Percentiles rank a stretch among this genome's conserved stretches.
Conservation (phyloP, 2,797 vertebrate genomes). For the Centropyge bicolor region DNA sequence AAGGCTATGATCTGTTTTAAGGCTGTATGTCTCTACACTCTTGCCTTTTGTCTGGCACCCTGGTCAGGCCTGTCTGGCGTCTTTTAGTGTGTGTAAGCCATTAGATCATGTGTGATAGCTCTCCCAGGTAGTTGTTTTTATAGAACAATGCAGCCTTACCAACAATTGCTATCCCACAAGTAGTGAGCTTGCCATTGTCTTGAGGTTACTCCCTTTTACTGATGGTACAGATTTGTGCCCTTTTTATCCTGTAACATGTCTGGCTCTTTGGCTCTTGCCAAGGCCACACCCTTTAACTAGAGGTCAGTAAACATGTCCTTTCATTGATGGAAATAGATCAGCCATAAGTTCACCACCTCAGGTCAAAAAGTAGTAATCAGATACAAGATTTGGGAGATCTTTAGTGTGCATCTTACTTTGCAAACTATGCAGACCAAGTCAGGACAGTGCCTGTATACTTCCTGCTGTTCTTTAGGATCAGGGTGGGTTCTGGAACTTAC, state of each 20-base stretch:
- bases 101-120: conserved; percentile 46
- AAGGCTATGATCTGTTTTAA: conserved; percentile 67
- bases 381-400: conserved; percentile 44
- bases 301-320: conserved; percentile 61
- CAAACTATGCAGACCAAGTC: conserved; percentile 75
- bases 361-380: conserved; percentile 62
- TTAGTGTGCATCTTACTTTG: conserved; percentile 61
- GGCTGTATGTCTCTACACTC: conserved; percentile 57
- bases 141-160: conserved; percentile 68
- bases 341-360: conserved; percentile 78
- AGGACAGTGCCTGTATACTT: conserved; percentile 60
- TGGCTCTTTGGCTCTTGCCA: conserved; percentile 32
- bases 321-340: conserved; percentile 60
- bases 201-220: conserved; percentile 32
- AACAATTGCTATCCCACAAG: conserved; percentile 39
- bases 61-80: conserved; percentile 45
- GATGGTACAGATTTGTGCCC: conserved; percentile 33
- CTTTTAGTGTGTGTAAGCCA: conserved; percentile 46
- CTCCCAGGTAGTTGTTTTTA: conserved; percentile 56
- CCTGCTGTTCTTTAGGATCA: conserved; percentile 47
- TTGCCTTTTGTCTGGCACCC: conserved; percentile 72
- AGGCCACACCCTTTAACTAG: conserved; percentile 64
- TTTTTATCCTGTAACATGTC: conserved; percentile 31
- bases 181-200: conserved; percentile 51
- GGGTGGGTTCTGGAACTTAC: conserved; percentile 21